Percentiles rank a stretch among this genome's conserved stretches.
These are phyloP conservation scores for Chaetodon trifasciatus DNA, from an alignment of 2,797 vertebrate species.

Conservation along the genomic window DNA sequence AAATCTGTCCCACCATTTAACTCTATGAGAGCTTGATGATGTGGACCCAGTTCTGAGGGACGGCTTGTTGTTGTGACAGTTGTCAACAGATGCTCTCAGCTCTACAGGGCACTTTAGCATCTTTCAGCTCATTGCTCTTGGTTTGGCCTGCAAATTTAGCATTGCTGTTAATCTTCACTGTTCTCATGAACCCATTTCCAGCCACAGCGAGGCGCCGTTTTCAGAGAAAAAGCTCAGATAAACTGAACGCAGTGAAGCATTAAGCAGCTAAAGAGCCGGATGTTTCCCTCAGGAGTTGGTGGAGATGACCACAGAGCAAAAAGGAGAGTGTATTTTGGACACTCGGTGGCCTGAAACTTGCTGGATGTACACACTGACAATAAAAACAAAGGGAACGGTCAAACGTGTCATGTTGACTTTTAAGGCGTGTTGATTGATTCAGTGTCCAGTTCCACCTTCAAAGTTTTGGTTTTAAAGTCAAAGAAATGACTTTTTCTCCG, in stretches of 20 bases:
- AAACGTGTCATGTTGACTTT: too few species aligned
- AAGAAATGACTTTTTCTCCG: too few species aligned
- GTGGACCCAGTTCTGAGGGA: not conserved
- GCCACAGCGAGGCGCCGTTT: not conserved
- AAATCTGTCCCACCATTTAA: not conserved
- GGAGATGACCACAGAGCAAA: not conserved
- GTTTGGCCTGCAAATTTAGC: not conserved
- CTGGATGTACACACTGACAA: not conserved
- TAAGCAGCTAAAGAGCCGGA: constrained; percentile 3
- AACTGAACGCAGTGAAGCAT: not conserved
- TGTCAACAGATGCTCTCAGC: not conserved
- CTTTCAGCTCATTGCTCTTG: not conserved
- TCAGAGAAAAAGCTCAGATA: not conserved
- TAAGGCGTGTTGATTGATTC: too few species aligned
- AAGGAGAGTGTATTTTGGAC: not conserved
- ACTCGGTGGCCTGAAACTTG: not conserved
- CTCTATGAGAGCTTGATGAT: not conserved
- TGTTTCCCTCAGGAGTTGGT: not conserved
- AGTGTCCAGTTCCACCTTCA: too few species aligned
- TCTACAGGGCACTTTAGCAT: not conserved
- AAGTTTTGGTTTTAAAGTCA: too few species aligned
- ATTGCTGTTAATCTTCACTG: not conserved
- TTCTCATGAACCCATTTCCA: not conserved
- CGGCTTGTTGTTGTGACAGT: not conserved
- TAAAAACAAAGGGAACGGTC: not conserved